A percentile compares a stretch with the other conserved stretches of the same genome.
phyloP scores from a whole-genome alignment of 2,113 vertebrate genomes.

The Leucoraja erinaceus region DNA sequence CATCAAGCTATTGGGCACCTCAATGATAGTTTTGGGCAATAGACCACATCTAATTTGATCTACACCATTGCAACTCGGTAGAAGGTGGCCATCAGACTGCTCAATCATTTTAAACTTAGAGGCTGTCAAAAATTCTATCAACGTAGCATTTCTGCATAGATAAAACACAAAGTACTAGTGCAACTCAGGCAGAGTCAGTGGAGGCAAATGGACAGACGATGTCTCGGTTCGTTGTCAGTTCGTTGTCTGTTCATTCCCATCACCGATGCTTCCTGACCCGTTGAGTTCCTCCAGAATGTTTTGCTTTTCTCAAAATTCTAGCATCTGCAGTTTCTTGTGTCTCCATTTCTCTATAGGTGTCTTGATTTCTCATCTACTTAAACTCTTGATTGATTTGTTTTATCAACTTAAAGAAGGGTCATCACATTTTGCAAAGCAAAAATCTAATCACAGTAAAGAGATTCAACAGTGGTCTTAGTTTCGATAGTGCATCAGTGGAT shows the following conservation, averaged over 20 bases:
- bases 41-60: no score
- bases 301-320: no score
- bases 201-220: no score
- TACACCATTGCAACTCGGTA: background rate
- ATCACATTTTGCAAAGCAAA: background rate
- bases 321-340: no score
- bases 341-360: background rate
- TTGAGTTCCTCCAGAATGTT: no score
- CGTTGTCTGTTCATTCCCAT: no score
- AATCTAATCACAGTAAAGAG: background rate
- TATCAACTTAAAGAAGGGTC: background rate
- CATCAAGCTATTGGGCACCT: no score
- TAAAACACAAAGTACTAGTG: background rate
- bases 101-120: background rate
- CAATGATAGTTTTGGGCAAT: no score
- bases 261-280: no score
- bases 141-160: background rate
- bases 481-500: background rate
- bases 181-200: no score
- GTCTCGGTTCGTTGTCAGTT: no score
- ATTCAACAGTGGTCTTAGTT: background rate
- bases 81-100: background rate
- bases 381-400: background rate
- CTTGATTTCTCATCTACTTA: slow-evolving; percentile 16
- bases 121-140: background rate